Evolutionary conservation across 2,113 vertebrate species (phyloP).

Genomic region (Triplophysa tibetana): DNA sequence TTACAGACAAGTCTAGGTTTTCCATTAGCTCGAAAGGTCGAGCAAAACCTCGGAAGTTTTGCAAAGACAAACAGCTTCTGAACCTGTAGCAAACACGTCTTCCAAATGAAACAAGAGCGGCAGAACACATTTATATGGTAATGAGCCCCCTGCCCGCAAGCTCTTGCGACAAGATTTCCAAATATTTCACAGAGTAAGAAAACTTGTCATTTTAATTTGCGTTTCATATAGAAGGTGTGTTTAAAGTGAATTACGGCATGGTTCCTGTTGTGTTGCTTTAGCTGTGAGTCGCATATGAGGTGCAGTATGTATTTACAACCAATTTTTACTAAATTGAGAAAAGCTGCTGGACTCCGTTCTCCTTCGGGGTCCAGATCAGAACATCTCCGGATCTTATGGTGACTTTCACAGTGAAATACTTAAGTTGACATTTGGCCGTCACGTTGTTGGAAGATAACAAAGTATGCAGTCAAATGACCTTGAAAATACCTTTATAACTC

Average conservation of each 20-base stretch:
- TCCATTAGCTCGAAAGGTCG: slow-evolving; percentile 34
- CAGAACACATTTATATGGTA: slow-evolving; percentile 55
- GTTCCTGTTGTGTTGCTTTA: neutral
- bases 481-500: too few relatives aligned
- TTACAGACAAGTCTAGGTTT: slow-evolving; percentile 9
- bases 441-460: neutral
- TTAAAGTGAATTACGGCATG: slow-evolving; percentile 17
- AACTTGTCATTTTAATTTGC: slow-evolving; percentile 32
- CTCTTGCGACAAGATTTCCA: slow-evolving; percentile 19
- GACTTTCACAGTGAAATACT: neutral
- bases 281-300: neutral
- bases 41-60: slow-evolving; percentile 38
- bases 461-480: too few relatives aligned
- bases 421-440: neutral
- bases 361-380: neutral
- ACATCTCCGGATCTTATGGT: neutral
- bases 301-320: neutral
- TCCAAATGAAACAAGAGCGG: slow-evolving; percentile 37
- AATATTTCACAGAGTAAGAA: slow-evolving; percentile 25
- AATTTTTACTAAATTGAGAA: neutral
- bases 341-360: neutral
- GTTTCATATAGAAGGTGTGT: slow-evolving; percentile 23
- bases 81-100: slow-evolving; percentile 17
- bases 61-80: slow-evolving; percentile 42
- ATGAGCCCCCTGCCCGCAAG: slow-evolving; percentile 40